Evolutionary conservation across 1,140 invertebrate species (phyloP), one percentile per base, ranked within the genome.

Genomic region (Diprion similis): DNA sequence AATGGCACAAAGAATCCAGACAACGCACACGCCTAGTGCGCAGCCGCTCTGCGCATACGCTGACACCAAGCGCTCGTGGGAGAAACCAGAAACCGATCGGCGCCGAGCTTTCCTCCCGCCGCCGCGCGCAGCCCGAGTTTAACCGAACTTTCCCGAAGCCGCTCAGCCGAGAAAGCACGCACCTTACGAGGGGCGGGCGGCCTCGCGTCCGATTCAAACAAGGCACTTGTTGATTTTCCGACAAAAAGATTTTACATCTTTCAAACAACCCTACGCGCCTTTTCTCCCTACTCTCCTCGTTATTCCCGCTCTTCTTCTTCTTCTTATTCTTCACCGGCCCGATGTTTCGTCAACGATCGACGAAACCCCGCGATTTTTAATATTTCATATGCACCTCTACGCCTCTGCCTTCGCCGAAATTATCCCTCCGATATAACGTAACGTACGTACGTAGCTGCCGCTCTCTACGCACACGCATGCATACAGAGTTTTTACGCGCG

Each of bases 1-100:
- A 95, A 95, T 95, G 94, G 93, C 94, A 95, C 94, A 95, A 95
- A 95, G 94, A 95, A 95, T 95, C 94, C 92, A 91, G 93, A 95
- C 93, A 95, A 95, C 94, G 94, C 94, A 94, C 90, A 91, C 91
- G 90, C 89, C 91, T 90, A 91, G 89, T 92, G 94, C 94, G 94
- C 94, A 95, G 89, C 90, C 89, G 89, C 88, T 91, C 90, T 91
- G 93, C 94, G 94, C 94, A 95, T 89, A 90, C 92, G 90, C 90
- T 90, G 90, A 90, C 90, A 85, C 91, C 90, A 89, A 90, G 89
- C 89, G 90, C 89, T 87, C 89, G 89, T 90, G 91, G 91, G 90
- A 89, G 87, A 89, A 89, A 85, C 84, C 82, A 86, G 81, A 78
- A 76, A 59, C 76, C 83, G 84, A 79, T 46, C 46, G 19, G 8